phyloP scores from a whole-genome alignment of 2,113 vertebrate genomes.

The Takifugu flavidus region DNA sequence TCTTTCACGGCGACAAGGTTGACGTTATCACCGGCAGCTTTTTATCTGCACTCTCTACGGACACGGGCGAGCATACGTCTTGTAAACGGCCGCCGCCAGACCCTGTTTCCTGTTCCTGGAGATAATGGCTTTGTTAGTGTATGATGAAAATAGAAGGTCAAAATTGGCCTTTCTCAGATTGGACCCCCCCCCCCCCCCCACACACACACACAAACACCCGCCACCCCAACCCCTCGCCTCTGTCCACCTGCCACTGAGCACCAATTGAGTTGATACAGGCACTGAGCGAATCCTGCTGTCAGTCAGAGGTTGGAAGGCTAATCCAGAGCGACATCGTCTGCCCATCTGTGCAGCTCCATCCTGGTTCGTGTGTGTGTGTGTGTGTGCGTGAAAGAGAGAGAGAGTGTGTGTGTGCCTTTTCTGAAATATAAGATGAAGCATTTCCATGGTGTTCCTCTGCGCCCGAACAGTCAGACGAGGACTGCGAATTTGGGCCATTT shows the following conservation, averaged over 20 bases:
- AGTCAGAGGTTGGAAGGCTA: conserved; percentile 46
- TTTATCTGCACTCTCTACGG: neutral
- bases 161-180: conserved; percentile 12
- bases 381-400: neutral
- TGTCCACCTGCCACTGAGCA: conserved; percentile 37
- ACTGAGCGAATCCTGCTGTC: conserved; percentile 38
- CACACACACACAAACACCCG: too few species aligned
- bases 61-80: conserved; percentile 7
- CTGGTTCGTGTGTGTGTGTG: conserved; percentile 21
- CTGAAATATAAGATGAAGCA: conserved; percentile 12
- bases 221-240: conserved; percentile 4
- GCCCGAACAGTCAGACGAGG: neutral
- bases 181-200: neutral
- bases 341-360: conserved; percentile 32
- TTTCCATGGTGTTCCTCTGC: conserved; percentile 6
- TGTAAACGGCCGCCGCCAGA: conserved; percentile 11
- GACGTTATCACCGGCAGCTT: neutral
- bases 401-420: conserved; percentile 1
- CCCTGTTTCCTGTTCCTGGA: conserved; percentile 28
- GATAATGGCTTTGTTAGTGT: conserved; percentile 39
- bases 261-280: conserved; percentile 36
- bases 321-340: conserved; percentile 46
- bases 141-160: conserved; percentile 42
- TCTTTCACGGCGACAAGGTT: conserved; percentile 9
- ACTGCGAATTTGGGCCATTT: conserved; percentile 21